phyloP scores from a whole-genome alignment of 2,113 vertebrate genomes.

The Carassius auratus region DNA sequence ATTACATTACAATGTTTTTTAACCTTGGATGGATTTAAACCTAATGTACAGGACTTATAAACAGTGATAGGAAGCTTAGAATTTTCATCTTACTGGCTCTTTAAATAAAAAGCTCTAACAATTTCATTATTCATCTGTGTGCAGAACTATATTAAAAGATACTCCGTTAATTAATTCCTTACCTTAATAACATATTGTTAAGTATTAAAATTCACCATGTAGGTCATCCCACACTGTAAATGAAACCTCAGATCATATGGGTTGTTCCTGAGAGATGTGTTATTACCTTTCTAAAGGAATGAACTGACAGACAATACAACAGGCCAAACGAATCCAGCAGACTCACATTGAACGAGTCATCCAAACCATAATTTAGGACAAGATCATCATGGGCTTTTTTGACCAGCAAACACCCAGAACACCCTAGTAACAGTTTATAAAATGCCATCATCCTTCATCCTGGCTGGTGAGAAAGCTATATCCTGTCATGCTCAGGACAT shows the following conservation, averaged over 20 bases:
- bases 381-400: not conserved
- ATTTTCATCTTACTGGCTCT: no score
- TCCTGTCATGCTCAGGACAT: not conserved
- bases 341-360: not conserved
- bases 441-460: conserved; percentile 9
- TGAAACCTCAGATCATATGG: not conserved
- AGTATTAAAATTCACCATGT: not conserved
- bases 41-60: no score
- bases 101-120: conserved; percentile 14
- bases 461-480: not conserved
- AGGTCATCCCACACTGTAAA: not conserved
- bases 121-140: conserved; percentile 34
- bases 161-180: not conserved
- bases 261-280: not conserved
- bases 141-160: conserved; percentile 19
- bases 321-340: not conserved
- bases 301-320: not conserved
- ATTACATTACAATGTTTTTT: no score
- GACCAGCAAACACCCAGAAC: not conserved
- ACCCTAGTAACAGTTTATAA: not conserved
- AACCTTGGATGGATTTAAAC: no score
- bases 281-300: no score
- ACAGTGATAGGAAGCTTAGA: no score
- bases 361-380: not conserved
- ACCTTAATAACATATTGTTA: not conserved